Evolutionary conservation across 2,888 invertebrate genomes (phyloP).

Genomic region (Rhodophaea formosa): DNA sequence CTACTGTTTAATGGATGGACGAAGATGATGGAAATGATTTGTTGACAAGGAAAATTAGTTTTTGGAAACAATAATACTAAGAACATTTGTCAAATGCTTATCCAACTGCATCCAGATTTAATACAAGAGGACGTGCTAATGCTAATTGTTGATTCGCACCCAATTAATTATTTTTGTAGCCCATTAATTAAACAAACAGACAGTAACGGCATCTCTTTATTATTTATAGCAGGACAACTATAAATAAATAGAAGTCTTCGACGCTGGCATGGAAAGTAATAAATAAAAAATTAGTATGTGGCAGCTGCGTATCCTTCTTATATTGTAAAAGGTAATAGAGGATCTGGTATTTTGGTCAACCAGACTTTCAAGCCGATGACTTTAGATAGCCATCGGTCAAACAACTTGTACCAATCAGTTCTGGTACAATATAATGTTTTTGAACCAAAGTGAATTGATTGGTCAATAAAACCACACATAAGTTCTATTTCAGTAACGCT

Average conservation of each 20-base stretch:
- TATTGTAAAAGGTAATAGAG: no score
- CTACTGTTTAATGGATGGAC: neutral
- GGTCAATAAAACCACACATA: no score
- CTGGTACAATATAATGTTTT: no score
- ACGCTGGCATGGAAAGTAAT: no score
- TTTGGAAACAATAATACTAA: neutral
- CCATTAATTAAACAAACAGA: slow-evolving; percentile 7
- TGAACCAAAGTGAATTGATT: no score
- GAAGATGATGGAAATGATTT: neutral
- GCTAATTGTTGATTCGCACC: slow-evolving; percentile 4
- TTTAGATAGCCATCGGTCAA: no score
- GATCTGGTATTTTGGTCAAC: no score
- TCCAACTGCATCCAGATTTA: neutral
- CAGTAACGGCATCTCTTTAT: slow-evolving; percentile 6
- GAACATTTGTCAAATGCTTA: neutral
- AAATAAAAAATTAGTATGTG: no score
- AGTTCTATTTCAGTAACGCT: no score
- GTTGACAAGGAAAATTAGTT: neutral
- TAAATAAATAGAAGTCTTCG: neutral
- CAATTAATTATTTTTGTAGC: slow-evolving; percentile 1
- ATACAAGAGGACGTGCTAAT: slow-evolving; percentile 1
- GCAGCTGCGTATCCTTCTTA: no score
- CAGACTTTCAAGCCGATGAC: no score
- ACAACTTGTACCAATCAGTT: slow-evolving; percentile 9
- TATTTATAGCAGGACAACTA: slow-evolving; percentile 8